Percentiles rank a stretch among this genome's conserved stretches.
phyloP scores from a whole-genome alignment of 1,140 invertebrate genomes.

The Carcinoscorpius rotundicauda region DNA sequence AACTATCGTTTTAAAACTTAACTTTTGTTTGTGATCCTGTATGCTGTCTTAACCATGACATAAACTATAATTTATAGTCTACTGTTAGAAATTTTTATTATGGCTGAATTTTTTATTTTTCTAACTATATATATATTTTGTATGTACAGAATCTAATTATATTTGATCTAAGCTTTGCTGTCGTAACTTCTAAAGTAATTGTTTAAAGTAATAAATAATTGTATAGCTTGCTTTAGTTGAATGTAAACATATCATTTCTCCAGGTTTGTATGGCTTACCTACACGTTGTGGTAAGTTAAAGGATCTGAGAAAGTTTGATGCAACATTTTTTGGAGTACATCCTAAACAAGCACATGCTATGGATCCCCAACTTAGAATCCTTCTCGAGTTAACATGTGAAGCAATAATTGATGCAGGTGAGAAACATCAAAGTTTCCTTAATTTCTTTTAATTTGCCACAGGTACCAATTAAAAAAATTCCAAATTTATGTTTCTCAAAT shows the following conservation, averaged over 20 bases:
- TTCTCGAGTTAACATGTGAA: slow-evolving; percentile 89
- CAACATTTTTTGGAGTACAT: slow-evolving; percentile 86
- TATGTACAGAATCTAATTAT: too few relatives aligned
- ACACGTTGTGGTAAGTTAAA: slow-evolving; percentile 77
- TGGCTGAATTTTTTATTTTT: too few relatives aligned
- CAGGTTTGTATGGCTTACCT: slow-evolving; percentile 64
- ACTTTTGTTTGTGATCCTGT: too few relatives aligned
- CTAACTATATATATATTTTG: too few relatives aligned
- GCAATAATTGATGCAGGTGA: slow-evolving; percentile 82
- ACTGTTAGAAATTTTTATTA: too few relatives aligned
- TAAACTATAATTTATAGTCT: too few relatives aligned
- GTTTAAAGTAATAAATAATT: not conserved
- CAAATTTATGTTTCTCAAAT: not conserved
- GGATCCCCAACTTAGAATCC: slow-evolving; percentile 85
- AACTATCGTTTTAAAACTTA: too few relatives aligned
- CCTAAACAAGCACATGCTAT: slow-evolving; percentile 84
- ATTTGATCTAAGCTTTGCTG: not conserved
- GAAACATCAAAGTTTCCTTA: slow-evolving; percentile 1
- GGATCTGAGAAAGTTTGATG: slow-evolving; percentile 73
- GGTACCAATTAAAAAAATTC: not conserved
- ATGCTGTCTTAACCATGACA: too few relatives aligned
- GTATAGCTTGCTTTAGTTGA: too few relatives aligned
- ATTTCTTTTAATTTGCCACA: not conserved
- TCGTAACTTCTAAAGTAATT: not conserved
- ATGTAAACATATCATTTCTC: not conserved